Conservation (phyloP, 2,888 invertebrate genomes). For the Pyrochroa serraticornis region DNA sequence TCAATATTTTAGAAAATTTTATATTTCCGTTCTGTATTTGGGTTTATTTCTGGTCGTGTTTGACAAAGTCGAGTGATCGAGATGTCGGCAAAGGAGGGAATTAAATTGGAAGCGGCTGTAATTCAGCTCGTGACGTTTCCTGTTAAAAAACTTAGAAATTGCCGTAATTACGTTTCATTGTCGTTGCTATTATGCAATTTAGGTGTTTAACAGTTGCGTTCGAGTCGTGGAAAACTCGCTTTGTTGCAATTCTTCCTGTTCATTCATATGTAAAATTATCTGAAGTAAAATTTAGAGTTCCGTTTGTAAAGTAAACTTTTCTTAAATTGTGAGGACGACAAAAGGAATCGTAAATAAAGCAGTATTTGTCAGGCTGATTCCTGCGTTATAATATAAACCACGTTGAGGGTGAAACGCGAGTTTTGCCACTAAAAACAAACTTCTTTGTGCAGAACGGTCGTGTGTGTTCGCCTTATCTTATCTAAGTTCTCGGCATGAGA, state of each 20-base stretch:
- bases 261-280: constrained; percentile 28
- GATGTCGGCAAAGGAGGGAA: no score
- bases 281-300: constrained; percentile 21
- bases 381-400: constrained; percentile 41
- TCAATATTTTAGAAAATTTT: no score
- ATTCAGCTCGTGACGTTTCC: constrained; percentile 9
- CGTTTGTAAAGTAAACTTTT: constrained; percentile 29
- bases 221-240: constrained; percentile 11
- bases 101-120: background rate
- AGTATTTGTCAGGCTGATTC: constrained; percentile 42
- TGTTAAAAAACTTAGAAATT: constrained; percentile 26
- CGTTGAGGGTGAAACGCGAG: constrained; percentile 17
- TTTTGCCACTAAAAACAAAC: constrained; percentile 27
- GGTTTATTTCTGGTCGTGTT: no score
- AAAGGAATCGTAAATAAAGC: constrained; percentile 43
- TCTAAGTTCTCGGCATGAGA: constrained; percentile 23
- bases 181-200: constrained; percentile 40
- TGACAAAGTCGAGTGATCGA: no score
- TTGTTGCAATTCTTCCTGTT: constrained; percentile 13
- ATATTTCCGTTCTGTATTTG: no score
- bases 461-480: constrained; percentile 32
- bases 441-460: constrained; percentile 31
- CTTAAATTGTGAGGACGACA: constrained; percentile 30
- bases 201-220: constrained; percentile 31
- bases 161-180: constrained; percentile 38